phyloP scores from a whole-genome alignment of 2,113 vertebrate genomes.

The Murina feae region DNA sequence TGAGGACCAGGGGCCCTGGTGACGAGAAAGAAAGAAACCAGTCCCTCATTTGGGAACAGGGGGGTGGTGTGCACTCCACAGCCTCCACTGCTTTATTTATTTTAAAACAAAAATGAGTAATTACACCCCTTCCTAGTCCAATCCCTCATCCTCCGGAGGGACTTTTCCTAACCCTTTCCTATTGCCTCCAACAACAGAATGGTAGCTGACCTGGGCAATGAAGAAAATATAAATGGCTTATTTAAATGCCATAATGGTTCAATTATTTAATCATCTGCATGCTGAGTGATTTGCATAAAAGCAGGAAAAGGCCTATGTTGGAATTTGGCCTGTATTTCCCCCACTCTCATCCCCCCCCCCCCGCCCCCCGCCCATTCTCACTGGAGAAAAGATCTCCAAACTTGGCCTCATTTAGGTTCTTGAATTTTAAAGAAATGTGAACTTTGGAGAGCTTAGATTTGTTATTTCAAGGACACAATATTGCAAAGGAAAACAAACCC shows the following conservation, averaged over 20 bases:
- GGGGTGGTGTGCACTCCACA: not conserved
- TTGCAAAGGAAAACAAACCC: constrained; percentile 61
- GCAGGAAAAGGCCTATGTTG: constrained; percentile 64
- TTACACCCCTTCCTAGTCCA: constrained; percentile 42
- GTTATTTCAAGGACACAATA: constrained; percentile 45
- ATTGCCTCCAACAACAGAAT: constrained; percentile 1
- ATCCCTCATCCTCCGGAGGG: not conserved
- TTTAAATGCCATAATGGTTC: constrained; percentile 60
- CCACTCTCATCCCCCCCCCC: too few species aligned
- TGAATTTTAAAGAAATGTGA: constrained; percentile 32
- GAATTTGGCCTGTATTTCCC: constrained; percentile 43
- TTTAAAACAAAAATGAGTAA: constrained; percentile 70
- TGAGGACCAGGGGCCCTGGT: not conserved
- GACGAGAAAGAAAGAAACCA: constrained; percentile 44
- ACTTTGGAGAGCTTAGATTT: constrained; percentile 48
- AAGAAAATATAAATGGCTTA: constrained; percentile 59
- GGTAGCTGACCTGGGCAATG: constrained; percentile 28
- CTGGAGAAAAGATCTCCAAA: constrained; percentile 23
- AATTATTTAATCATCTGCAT: constrained; percentile 71
- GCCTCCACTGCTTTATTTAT: constrained; percentile 54
- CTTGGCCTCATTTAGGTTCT: not conserved
- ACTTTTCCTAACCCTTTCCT: not conserved
- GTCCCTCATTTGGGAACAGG: constrained; percentile 7
- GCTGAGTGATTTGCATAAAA: constrained; percentile 73
- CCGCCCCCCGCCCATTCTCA: not conserved